phyloP scores from a whole-genome alignment of 2,113 vertebrate species.

The Istiophorus platypterus region DNA sequence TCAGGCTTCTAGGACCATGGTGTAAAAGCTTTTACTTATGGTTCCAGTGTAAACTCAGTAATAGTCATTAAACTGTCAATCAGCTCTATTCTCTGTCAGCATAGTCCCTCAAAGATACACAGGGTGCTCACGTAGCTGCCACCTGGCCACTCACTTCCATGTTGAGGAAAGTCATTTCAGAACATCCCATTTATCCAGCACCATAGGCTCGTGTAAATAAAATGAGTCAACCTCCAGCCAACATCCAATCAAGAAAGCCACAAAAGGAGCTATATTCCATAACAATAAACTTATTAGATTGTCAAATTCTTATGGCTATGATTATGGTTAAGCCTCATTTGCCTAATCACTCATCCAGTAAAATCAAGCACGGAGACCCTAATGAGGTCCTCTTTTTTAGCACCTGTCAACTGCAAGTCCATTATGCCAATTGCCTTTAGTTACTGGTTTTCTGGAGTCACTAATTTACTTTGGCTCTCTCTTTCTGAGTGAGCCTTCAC shows the following conservation, averaged over 20 bases:
- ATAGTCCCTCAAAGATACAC: neutral
- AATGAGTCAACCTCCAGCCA: neutral
- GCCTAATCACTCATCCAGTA: neutral
- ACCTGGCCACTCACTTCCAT: neutral
- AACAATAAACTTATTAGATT: neutral
- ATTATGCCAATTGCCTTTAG: too few relatives aligned
- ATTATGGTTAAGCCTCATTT: neutral
- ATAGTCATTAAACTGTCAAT: neutral
- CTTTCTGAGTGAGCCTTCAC: too few relatives aligned
- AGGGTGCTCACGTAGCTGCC: neutral
- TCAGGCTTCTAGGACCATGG: neutral
- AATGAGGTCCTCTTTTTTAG: too few relatives aligned
- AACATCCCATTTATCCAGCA: neutral
- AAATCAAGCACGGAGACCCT: neutral
- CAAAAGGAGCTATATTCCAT: neutral
- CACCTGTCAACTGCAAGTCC: too few relatives aligned
- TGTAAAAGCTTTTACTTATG: neutral
- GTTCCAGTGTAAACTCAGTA: neutral
- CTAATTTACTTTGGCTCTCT: neutral
- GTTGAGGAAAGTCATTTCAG: neutral
- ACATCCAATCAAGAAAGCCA: neutral
- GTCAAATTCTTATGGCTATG: neutral
- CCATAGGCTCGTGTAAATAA: neutral
- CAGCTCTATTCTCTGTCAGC: neutral
- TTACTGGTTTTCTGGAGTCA: neutral